These are phyloP conservation scores for Acronicta alni DNA, from an alignment of 2,888 invertebrate species.

Conservation along the genomic window DNA sequence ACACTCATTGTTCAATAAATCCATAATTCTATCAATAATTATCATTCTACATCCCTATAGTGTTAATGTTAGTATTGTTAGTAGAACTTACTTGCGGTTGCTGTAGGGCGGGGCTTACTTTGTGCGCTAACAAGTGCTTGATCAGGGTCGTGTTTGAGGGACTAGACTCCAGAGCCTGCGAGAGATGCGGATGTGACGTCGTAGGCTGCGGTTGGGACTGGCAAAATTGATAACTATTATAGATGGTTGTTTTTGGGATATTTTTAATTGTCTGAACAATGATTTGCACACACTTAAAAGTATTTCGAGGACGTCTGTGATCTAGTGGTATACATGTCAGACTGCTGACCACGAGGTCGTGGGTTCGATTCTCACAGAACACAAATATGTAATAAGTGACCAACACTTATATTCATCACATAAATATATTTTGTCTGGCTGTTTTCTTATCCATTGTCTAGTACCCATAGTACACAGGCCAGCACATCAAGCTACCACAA, in stretches of 20 bases:
- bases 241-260: not conserved
- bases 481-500: too few species aligned
- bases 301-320: too few species aligned
- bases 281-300: too few species aligned
- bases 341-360: too few species aligned
- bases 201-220: constrained; percentile 56
- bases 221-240: not conserved
- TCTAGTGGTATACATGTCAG: too few species aligned
- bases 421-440: too few species aligned
- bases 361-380: too few species aligned
- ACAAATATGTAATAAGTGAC: too few species aligned
- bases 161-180: constrained; percentile 75
- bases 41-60: constrained; percentile 8
- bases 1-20: not conserved
- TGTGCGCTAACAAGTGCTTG: constrained; percentile 97
- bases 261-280: too few species aligned
- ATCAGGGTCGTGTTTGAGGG: constrained; percentile 94
- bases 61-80: constrained; percentile 80
- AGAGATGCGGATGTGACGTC: constrained; percentile 68
- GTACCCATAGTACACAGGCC: too few species aligned
- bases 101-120: constrained; percentile 92
- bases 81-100: constrained; percentile 87
- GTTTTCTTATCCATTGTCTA: too few species aligned
- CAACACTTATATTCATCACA: too few species aligned
- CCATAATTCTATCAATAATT: not conserved